Percentiles rank a stretch among this genome's conserved stretches.
These are phyloP conservation scores for Oedothorax gibbosus DNA, from an alignment of 1,140 invertebrate species.

Conservation along the genomic window DNA sequence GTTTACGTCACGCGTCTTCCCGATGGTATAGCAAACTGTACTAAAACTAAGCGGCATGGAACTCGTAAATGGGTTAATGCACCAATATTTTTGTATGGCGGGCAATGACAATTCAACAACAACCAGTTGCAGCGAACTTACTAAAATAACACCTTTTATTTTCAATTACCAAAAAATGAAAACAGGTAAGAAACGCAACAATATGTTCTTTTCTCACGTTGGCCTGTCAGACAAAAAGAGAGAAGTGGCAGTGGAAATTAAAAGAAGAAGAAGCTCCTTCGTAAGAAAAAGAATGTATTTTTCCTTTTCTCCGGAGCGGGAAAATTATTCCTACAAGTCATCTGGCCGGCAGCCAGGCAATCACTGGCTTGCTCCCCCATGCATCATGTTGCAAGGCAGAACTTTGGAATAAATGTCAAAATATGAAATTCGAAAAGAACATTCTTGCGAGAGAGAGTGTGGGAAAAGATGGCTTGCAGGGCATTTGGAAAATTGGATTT, in stretches of 20 bases:
- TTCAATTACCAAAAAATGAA: not conserved
- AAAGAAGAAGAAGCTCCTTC: not conserved
- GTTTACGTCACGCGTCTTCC: too few relatives aligned
- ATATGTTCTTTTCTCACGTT: not conserved
- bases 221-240: not conserved
- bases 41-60: too few relatives aligned
- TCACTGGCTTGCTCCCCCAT: not conserved
- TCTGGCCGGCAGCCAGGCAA: constrained; percentile 10
- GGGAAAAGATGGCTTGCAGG: too few relatives aligned
- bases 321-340: constrained; percentile 11
- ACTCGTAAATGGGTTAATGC: too few relatives aligned
- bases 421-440: not conserved
- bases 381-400: not conserved
- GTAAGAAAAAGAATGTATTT: constrained; percentile 5
- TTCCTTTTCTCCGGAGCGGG: not conserved
- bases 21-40: too few relatives aligned
- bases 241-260: constrained; percentile 19
- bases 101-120: too few relatives aligned
- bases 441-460: too few relatives aligned
- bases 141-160: not conserved
- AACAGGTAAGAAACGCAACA: not conserved
- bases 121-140: too few relatives aligned
- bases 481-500: constrained; percentile 16
- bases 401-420: constrained; percentile 30
- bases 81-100: too few relatives aligned